Conservation (phyloP, 2,888 invertebrate species). For the Chorisops tibialis region DNA sequence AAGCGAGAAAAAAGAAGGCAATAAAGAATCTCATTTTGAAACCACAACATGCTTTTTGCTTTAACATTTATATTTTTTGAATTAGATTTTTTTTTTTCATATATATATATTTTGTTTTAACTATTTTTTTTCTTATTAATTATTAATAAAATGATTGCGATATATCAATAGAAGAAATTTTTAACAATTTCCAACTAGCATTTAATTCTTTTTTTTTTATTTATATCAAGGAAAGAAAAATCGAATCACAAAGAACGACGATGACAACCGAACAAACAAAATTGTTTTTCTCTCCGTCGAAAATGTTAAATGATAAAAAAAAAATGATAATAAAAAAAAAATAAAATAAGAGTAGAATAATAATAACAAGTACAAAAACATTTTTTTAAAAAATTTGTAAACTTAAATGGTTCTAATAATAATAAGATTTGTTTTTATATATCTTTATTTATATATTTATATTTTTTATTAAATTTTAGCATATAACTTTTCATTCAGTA, state of each 20-base stretch:
- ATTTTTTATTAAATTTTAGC: conserved; percentile 1
- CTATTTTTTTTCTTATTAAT: conserved; percentile 27
- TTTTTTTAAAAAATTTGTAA: conserved; percentile 14
- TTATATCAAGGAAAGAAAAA: conserved; percentile 15
- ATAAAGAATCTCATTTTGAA: conserved; percentile 21
- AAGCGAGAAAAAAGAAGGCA: neutral
- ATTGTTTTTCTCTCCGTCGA: conserved; percentile 24
- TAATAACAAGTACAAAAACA: conserved; percentile 28
- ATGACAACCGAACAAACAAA: conserved; percentile 8
- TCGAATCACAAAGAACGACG: conserved; percentile 31
- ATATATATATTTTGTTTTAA: conserved; percentile 15
- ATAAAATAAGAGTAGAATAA: conserved; percentile 27
- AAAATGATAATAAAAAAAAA: conserved; percentile 25
- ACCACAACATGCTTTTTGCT: conserved; percentile 26
- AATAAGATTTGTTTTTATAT: conserved; percentile 18
- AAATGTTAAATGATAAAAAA: conserved; percentile 21
- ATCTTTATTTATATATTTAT: conserved; percentile 13
- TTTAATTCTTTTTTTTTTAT: conserved; percentile 20
- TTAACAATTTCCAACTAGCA: conserved; percentile 31
- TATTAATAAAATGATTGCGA: conserved; percentile 11
- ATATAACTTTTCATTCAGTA: conserved; percentile 17
- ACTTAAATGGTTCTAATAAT: conserved; percentile 23
- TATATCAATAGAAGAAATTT: conserved; percentile 25
- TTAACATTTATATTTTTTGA: conserved; percentile 1
- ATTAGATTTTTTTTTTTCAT: conserved; percentile 19